These are phyloP conservation scores for Nymphalis polychloros DNA, from an alignment of 2,888 invertebrate genomes.

Conservation along the genomic window DNA sequence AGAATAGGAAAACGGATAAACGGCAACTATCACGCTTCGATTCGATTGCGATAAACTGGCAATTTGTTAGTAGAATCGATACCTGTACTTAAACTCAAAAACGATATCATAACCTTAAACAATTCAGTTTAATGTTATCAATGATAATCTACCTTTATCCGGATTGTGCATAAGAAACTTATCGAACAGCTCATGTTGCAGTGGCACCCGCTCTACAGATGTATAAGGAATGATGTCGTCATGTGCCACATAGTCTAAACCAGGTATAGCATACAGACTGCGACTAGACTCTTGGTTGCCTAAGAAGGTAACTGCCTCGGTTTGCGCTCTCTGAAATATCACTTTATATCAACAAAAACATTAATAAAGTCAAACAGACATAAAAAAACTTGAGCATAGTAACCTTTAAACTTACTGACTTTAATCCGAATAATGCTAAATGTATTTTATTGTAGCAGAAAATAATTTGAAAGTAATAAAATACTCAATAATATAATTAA, in stretches of 20 bases:
- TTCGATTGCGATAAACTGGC: too few species aligned
- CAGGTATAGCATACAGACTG: conserved; percentile 97
- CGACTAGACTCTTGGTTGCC: conserved; percentile 97
- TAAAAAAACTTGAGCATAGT: not conserved
- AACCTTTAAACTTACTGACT: too few species aligned
- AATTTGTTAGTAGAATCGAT: too few species aligned
- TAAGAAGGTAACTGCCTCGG: conserved; percentile 98
- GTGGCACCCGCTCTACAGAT: conserved; percentile 91
- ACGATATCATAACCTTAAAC: too few species aligned
- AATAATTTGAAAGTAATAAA: too few species aligned
- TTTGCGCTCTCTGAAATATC: conserved; percentile 92
- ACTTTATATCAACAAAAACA: conserved; percentile 6
- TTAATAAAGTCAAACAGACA: not conserved
- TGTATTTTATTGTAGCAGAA: too few species aligned
- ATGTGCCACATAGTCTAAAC: conserved; percentile 98
- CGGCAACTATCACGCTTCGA: too few species aligned
- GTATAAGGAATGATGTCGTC: conserved; percentile 98
- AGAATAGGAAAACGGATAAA: too few species aligned
- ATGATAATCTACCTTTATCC: conserved; percentile 83
- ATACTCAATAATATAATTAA: too few species aligned
- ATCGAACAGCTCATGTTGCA: conserved; percentile 98
- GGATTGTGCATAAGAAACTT: conserved; percentile 93
- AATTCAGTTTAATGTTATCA: not conserved
- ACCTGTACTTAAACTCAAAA: too few species aligned
- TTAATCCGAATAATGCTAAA: too few species aligned